Base-by-base conservation (phyloP, 2,888 invertebrate species). In the Altica lythri region DNA sequence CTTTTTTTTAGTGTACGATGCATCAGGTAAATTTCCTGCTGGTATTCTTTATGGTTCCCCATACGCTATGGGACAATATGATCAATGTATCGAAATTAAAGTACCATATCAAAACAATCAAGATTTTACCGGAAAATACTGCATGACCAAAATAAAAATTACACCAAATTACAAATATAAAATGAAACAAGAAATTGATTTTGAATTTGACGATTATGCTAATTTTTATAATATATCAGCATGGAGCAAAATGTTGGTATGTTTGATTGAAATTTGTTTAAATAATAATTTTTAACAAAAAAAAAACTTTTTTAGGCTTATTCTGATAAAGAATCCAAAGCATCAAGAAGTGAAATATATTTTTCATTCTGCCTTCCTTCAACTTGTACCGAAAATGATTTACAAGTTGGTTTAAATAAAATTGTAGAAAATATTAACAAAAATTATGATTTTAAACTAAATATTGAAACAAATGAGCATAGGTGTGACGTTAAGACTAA, bases 51-150 rank as follows among this genome's bases (percentile, higher is more conserved):
- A 81, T 55, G 86, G 86, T 2, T 82, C 84, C 1, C 79, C 82
- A 0, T 85, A 83, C 73, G 85, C 86, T 52, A 77, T 86, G 52
- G 88, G 87, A 0, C 86, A 86, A 72, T 88, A 83, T 66, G 49
- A 49, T 70, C 85, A 88, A 72, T 88, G 87, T 64, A 73, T 86
- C 9, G 64, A 72, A 53, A 70, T 75, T 27, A 60, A 60, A 40
- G 64, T 67, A 12, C 58, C 63, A 13, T 44, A 60, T 2, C 49
- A 56, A 2, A 44, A 59, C 5, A 49, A 61, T 6, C 72, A 74
- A n/a, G n/a, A n/a, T 10, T 78, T 84, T 30, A 71, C 75, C 25
- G 84, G 83, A 0, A 83, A 86, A 69, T 86, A 86, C 67, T 87
- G 87, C 68, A 77, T 84, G 19, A 83, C 82, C 0, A 81, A 81